Evolutionary conservation across 2,797 vertebrate genomes (phyloP).

Genomic region (Distichodus sexfasciatus): DNA sequence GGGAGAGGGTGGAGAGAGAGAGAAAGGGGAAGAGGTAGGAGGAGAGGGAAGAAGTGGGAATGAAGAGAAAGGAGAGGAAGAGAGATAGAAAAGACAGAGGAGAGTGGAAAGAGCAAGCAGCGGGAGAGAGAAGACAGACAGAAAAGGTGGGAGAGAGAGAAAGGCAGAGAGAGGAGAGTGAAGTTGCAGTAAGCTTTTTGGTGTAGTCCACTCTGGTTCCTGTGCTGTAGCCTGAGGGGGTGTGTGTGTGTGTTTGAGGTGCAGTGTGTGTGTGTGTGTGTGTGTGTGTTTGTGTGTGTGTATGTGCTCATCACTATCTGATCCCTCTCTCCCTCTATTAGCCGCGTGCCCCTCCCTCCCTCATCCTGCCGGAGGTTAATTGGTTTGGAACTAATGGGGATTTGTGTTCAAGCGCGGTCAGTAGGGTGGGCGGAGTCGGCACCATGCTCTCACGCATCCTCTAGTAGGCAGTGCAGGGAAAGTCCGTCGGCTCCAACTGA

Average conservation of each 20-base stretch:
- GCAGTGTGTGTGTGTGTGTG: too few relatives aligned
- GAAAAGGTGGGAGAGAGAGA: slow-evolving; percentile 12
- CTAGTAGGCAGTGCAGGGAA: slow-evolving; percentile 62
- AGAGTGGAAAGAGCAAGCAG: slow-evolving; percentile 66
- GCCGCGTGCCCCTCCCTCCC: slow-evolving; percentile 78
- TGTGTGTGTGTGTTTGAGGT: too few relatives aligned
- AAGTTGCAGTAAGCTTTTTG: too few relatives aligned
- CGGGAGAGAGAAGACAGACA: slow-evolving; percentile 11
- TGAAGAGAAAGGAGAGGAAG: slow-evolving; percentile 24
- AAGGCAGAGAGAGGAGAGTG: slow-evolving; percentile 5
- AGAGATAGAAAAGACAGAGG: too few relatives aligned
- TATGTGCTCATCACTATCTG: slow-evolving; percentile 31
- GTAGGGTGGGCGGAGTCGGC: too few relatives aligned
- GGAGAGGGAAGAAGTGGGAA: slow-evolving; percentile 28
- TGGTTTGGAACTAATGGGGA: slow-evolving; percentile 87
- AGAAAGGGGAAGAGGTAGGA: slow-evolving; percentile 52
- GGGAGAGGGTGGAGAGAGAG: slow-evolving; percentile 65
- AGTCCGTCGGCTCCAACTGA: too few relatives aligned
- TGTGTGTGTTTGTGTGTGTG: too few relatives aligned
- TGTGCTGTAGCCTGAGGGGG: slow-evolving; percentile 11
- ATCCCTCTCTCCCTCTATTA: slow-evolving; percentile 40
- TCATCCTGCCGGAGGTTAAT: slow-evolving; percentile 85
- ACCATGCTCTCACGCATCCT: slow-evolving; percentile 85
- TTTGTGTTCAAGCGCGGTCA: slow-evolving; percentile 78
- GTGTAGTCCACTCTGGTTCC: slow-evolving; percentile 9